Percentiles rank a stretch among this genome's conserved stretches.
phyloP scores from a whole-genome alignment of 2,113 vertebrate genomes.

The Gadus chalcogrammus region DNA sequence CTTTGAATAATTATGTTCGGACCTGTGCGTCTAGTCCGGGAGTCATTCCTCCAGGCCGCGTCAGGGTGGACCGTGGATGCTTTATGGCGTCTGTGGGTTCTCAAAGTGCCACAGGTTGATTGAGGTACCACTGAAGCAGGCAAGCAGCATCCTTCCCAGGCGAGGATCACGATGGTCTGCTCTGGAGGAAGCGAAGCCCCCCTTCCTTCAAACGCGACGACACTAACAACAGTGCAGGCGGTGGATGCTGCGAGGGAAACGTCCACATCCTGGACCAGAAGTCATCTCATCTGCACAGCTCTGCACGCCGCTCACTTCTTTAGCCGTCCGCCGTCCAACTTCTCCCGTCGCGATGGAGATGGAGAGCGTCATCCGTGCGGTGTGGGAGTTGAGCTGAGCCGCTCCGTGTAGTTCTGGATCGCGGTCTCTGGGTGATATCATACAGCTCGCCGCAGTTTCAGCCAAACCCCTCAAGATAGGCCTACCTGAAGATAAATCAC shows the following conservation, averaged over 20 bases:
- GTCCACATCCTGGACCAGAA: constrained; percentile 40
- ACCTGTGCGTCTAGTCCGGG: constrained; percentile 27
- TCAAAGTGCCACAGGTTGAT: constrained; percentile 60
- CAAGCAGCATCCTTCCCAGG: constrained; percentile 9
- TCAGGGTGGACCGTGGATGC: constrained; percentile 9
- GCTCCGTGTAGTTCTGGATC: constrained; percentile 18
- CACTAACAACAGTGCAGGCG: constrained; percentile 12
- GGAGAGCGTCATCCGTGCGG: constrained; percentile 18
- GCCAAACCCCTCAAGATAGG: no score
- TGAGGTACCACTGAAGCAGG: constrained; percentile 5
- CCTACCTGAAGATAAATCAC: no score
- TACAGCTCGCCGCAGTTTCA: no score
- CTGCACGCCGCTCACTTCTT: constrained; percentile 9
- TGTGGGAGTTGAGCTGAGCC: constrained; percentile 49
- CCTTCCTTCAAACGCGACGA: neutral
- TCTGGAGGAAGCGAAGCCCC: constrained; percentile 24
- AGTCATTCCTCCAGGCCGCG: constrained; percentile 39
- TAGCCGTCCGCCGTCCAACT: constrained; percentile 50
- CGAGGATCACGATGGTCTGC: constrained; percentile 1
- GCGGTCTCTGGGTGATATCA: neutral
- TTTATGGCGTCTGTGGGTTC: constrained; percentile 26
- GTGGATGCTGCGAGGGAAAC: constrained; percentile 28
- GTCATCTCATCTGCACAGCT: constrained; percentile 26
- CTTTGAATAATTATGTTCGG: constrained; percentile 57
- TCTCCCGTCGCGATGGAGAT: constrained; percentile 36